A percentile compares a stretch with the other conserved stretches of the same genome.
Evolutionary conservation across 2,888 invertebrate species (phyloP).

Genomic region (Aspidiotus destructor): DNA sequence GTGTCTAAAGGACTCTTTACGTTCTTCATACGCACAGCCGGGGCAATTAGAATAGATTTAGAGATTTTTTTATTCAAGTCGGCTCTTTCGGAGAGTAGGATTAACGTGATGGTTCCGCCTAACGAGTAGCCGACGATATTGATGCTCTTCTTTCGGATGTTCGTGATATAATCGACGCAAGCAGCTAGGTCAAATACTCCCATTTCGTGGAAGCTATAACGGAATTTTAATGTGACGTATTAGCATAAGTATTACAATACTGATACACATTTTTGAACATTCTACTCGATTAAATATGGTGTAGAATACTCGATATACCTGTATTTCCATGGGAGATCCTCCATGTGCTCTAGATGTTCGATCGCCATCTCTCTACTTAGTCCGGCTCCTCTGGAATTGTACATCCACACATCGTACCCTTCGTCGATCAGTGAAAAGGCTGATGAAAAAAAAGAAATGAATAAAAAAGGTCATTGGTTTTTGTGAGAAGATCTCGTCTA

Average conservation of each 20-base stretch:
- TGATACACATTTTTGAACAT: no score
- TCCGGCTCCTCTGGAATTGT: constrained; percentile 34
- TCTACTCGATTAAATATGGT: neutral
- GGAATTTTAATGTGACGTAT: neutral
- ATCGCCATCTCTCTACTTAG: constrained; percentile 32
- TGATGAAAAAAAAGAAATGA: constrained; percentile 1
- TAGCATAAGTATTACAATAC: no score
- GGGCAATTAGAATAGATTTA: constrained; percentile 35
- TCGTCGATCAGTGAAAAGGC: constrained; percentile 35
- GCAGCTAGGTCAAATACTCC: constrained; percentile 34
- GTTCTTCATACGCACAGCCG: constrained; percentile 34
- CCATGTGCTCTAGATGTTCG: constrained; percentile 11
- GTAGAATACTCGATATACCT: constrained; percentile 27
- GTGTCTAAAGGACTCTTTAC: constrained; percentile 28
- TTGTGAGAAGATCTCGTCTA: no score
- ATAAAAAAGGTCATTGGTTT: no score
- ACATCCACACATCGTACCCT: constrained; percentile 36
- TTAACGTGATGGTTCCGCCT: constrained; percentile 34
- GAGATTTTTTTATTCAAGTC: constrained; percentile 35
- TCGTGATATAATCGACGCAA: constrained; percentile 33
- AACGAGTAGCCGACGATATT: constrained; percentile 35
- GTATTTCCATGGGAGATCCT: constrained; percentile 34
- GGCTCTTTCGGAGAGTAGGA: constrained; percentile 33
- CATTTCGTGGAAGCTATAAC: constrained; percentile 35
- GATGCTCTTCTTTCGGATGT: constrained; percentile 30